Base-by-base conservation (phyloP, 2,113 vertebrate genomes). In the Phyllostomus hastatus region DNA sequence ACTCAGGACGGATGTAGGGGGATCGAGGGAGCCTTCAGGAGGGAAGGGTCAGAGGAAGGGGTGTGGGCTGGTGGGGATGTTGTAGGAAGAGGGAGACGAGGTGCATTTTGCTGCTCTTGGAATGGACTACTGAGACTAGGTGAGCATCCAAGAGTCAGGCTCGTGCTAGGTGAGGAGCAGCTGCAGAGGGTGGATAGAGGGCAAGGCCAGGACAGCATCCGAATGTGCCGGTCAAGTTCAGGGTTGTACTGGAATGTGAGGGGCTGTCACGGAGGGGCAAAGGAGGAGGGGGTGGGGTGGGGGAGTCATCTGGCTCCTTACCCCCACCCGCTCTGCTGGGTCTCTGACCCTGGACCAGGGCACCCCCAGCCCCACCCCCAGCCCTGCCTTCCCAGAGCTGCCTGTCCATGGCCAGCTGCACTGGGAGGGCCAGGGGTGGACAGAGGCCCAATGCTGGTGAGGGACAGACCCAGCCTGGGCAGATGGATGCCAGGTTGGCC, bases 391-490 rank as follows among this genome's bases (percentile, higher is more conserved):
- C 59, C 28, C 50, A 57, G 48, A 28, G 80, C 46, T 46, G 41
- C 87, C 67, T 43, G 14, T 70, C 64, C 10, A 0, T 20, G 24
- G 12, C 67, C 41, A 57, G 31, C 86, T 70, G 8, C 66, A 9
- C 11, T n/a, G 28, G 50, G 64, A 76, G 83, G 48, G 24, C 19
- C 0, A 2, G 7, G 52, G 14, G 48, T 80, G 20, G 96, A 91
- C 90, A 78, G 66, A 90, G 76, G 75, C 35, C 94, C 76, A 20
- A 7, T 0, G 0, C 48, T 46, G 8, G 33, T 31, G 19, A 93
- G 61, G 86, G 46, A 67, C 59, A 95, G 52, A 81, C 87, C 82
- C 98, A 97, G 98, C 99, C 98, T 98, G 97, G 98, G 98, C 98
- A 98, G 98, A 99, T 98, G 98, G 97, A 97, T 98, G 80, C 79